Base-by-base conservation (phyloP, 1,140 invertebrate genomes). In the Bactericera cockerelli region DNA sequence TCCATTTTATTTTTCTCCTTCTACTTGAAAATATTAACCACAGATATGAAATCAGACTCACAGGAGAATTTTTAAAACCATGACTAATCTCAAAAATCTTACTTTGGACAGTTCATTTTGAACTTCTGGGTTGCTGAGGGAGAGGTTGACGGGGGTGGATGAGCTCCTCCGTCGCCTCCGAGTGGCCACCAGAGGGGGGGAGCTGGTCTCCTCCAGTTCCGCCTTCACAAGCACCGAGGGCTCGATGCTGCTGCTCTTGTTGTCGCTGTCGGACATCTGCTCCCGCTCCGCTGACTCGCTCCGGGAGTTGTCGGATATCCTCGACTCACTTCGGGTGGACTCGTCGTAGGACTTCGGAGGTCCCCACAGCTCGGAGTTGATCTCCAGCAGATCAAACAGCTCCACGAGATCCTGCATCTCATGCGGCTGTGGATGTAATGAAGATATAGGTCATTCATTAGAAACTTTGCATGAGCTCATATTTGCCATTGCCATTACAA, bases 361-460 rank as follows among this genome's bases (percentile, higher is more conserved):
- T 26, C 63, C 64, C 79, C 79, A 80, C 60, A 84, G 78, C 63
- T 87, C 84, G 56, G 86, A 85, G 69, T 87, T 87, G 60, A 89
- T 88, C 74, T 88, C 85, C 62, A 89, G 70, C 59, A 89, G 72
- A 69, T 87, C 81, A 68, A 89, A 83, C 21, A 89, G 70, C 70
- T 88, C 86, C 71, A 84, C 80, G 69, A 89, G 77, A 60, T 84
- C 84, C 67, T 83, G 81, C 61, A 89, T 79, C 73, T 89, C 86
- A 64, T 79, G 79, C 38, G 84, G 86, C 79, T 88, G 76, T n/a
- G n/a, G n/a, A n/a, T 76, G 81, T 70, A 63, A 62, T 59, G 59
- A 64, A 63, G 62, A 26, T 25, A 57, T 56, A 58, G 25, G 16
- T 49, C n/a, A n/a, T n/a, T n/a, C n/a, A n/a, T n/a, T n/a, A n/a